These are phyloP conservation scores for Lamellibrachia luymesi DNA, from an alignment of 1,140 invertebrate species.

Conservation along the genomic window DNA sequence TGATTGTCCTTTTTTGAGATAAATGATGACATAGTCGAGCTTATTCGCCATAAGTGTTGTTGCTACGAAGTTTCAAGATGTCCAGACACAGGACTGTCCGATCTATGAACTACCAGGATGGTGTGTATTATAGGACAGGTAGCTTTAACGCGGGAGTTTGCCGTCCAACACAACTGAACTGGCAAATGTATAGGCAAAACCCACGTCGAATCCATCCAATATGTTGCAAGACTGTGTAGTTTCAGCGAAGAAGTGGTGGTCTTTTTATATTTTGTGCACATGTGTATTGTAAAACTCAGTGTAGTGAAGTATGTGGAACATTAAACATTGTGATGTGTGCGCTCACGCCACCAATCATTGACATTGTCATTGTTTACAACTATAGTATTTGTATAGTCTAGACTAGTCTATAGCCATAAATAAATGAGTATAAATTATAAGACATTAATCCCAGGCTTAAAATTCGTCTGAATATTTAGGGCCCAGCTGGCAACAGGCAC, in stretches of 20 bases:
- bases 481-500: too few species aligned
- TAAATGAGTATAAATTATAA: too few species aligned
- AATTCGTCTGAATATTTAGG: too few species aligned
- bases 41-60: background rate
- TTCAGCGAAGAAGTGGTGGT: background rate
- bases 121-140: constrained; percentile 39
- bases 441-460: too few species aligned
- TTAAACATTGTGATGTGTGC: too few species aligned
- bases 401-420: too few species aligned
- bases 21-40: background rate
- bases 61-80: constrained; percentile 48
- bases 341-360: too few species aligned
- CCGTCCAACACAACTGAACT: background rate
- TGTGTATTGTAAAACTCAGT: too few species aligned
- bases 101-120: constrained; percentile 61
- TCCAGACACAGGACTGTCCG: constrained; percentile 62
- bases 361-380: too few species aligned
- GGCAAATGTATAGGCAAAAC: background rate
- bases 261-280: too few species aligned
- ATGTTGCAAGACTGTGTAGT: background rate
- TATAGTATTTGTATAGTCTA: too few species aligned
- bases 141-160: background rate
- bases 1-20: background rate
- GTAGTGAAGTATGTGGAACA: too few species aligned
- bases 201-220: background rate